phyloP scores from a whole-genome alignment of 2,113 vertebrate genomes.

The Laterallus jamaicensis region DNA sequence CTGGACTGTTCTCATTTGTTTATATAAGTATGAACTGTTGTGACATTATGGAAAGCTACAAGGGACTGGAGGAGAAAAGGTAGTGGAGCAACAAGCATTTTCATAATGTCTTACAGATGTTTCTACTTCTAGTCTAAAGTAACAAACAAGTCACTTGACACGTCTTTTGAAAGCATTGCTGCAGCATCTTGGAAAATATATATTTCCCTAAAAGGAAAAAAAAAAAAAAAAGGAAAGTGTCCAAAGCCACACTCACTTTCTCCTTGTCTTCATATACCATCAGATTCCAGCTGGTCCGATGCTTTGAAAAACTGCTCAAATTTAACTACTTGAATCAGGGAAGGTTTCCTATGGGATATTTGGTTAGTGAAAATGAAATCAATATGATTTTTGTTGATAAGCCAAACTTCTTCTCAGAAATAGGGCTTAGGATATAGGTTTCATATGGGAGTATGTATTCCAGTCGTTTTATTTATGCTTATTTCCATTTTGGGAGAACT shows the following conservation, averaged over 20 bases:
- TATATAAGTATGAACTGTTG: background rate
- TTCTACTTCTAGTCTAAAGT: background rate
- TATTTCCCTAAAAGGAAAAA: background rate
- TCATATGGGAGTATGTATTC: background rate
- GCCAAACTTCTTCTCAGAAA: background rate
- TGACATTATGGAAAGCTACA: background rate
- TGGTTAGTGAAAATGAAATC: background rate
- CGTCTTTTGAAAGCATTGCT: background rate
- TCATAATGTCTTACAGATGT: background rate
- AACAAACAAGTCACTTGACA: background rate
- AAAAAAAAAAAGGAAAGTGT: background rate
- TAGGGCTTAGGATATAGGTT: background rate
- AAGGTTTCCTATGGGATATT: background rate
- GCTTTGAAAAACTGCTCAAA: background rate
- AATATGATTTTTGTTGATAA: background rate
- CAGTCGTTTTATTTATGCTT: background rate
- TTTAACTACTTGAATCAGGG: background rate
- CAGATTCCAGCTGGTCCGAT: background rate
- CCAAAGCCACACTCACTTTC: fast-evolving
- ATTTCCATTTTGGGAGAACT: fast-evolving
- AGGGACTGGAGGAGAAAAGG: background rate
- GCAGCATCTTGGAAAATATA: background rate
- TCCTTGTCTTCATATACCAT: background rate
- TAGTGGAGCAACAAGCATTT: background rate
- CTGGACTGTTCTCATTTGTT: background rate